Conservation (phyloP, 2,888 invertebrate species). For the Euspilapteryx auroguttella region DNA sequence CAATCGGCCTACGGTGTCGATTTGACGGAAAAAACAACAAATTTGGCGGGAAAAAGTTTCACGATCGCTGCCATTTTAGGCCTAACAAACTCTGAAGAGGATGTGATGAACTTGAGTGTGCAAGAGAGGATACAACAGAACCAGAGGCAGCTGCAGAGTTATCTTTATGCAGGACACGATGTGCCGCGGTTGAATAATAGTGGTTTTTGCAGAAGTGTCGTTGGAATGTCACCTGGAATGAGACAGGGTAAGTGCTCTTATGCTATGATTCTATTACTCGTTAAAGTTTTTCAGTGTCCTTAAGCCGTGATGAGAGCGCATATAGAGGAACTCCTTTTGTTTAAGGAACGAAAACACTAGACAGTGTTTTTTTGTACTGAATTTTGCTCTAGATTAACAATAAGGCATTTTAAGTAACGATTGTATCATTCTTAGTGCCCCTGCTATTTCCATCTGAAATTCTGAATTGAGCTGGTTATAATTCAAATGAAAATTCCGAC, state of each 20-base stretch:
- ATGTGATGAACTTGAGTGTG: slow-evolving; percentile 59
- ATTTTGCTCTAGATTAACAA: no score
- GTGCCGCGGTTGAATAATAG: slow-evolving; percentile 40
- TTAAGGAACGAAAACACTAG: no score
- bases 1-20: slow-evolving; percentile 40
- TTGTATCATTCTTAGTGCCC: no score
- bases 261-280: no score
- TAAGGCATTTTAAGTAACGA: no score
- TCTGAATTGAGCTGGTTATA: no score
- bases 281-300: no score
- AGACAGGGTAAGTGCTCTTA: slow-evolving; percentile 1
- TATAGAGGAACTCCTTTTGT: no score
- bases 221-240: slow-evolving; percentile 17
- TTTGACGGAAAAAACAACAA: slow-evolving; percentile 39
- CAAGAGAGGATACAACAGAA: slow-evolving; percentile 47
- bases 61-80: slow-evolving; percentile 89
- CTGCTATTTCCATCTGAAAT: no score
- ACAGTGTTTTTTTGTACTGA: no score
- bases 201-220: slow-evolving; percentile 31
- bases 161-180: slow-evolving; percentile 40
- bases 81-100: slow-evolving; percentile 57
- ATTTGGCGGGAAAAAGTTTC: slow-evolving; percentile 70
- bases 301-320: no score
- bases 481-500: no score
- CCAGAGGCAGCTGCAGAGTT: slow-evolving; percentile 39